Evolutionary conservation across 2,888 invertebrate genomes (phyloP), one percentile per base, ranked within the genome.

Genomic region (Hirtodrosophila alboralis): DNA sequence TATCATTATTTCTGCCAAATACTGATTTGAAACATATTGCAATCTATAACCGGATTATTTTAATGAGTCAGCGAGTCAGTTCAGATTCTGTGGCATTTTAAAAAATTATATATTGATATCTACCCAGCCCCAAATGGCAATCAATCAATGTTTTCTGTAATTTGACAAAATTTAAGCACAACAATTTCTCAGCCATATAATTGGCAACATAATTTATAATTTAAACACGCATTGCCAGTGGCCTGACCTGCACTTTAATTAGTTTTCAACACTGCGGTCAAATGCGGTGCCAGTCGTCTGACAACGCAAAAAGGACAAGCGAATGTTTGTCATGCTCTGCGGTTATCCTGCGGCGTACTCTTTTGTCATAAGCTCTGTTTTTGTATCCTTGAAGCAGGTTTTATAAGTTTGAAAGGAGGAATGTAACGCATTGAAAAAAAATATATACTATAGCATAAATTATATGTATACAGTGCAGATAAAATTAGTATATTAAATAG

Each of bases 191-290:
- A 53, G 16, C 54, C 61, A 65, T 75, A 38, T 54, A 59, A 61
- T 41, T 31, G 30, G 28, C 30, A 64, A 30, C 62, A 66, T 43
- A 64, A 63, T 54, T 63, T 62, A 52, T 43, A 44, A 57, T 48
- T 61, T 51, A 44, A 47, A 56, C 26, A 21, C 28, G 23, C 5
- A 27, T 27, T 34, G 38, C 40, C 9, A 34, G 49, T 13, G 45
- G 38, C 34, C 26, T 10, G 34, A 14, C 23, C 12, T 31, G 40
- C 44, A 56, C 59, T 68, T 84, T 80, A 72, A 76, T 84, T 86
- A 71, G 61, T 80, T 86, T 76, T 48, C 40, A 65, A 47, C 68
- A 43, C 52, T 60, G 84, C 37, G 84, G 68, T 67, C 30, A 31
- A 45, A 38, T 37, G 12, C 27, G 43, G n/a, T 21, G 47, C 16